Evolutionary conservation across 2,888 invertebrate species (phyloP).

Genomic region (Ditula angustiorana): DNA sequence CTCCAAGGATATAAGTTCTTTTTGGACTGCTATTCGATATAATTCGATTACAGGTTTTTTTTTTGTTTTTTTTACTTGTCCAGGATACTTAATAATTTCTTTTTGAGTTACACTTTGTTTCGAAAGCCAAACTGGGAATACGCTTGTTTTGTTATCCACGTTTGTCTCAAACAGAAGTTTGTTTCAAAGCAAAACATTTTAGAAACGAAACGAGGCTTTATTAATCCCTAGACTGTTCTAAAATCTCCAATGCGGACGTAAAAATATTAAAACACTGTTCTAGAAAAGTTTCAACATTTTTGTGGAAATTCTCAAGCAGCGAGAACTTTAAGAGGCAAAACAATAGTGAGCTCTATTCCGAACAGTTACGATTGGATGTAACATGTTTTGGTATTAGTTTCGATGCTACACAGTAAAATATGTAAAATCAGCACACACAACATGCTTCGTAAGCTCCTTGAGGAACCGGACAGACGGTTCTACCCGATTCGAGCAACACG

Average conservation of each 20-base stretch:
- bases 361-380: not conserved
- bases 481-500: no score
- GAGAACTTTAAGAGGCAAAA: not conserved
- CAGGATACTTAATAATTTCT: no score
- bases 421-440: no score
- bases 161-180: not conserved
- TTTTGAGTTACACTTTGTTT: no score
- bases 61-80: no score
- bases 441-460: no score
- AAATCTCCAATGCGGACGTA: not conserved
- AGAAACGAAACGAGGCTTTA: slow-evolving; percentile 2
- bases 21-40: no score
- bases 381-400: not conserved
- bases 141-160: not conserved
- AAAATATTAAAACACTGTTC: not conserved
- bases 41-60: no score
- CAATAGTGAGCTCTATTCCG: not conserved
- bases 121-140: slow-evolving; percentile 5
- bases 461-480: no score
- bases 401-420: not conserved
- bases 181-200: not conserved
- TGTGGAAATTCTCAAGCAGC: not conserved
- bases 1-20: no score
- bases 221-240: slow-evolving; percentile 7
- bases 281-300: not conserved